Base-by-base conservation (phyloP, 2,113 vertebrate genomes). In the Shinisaurus crocodilurus region DNA sequence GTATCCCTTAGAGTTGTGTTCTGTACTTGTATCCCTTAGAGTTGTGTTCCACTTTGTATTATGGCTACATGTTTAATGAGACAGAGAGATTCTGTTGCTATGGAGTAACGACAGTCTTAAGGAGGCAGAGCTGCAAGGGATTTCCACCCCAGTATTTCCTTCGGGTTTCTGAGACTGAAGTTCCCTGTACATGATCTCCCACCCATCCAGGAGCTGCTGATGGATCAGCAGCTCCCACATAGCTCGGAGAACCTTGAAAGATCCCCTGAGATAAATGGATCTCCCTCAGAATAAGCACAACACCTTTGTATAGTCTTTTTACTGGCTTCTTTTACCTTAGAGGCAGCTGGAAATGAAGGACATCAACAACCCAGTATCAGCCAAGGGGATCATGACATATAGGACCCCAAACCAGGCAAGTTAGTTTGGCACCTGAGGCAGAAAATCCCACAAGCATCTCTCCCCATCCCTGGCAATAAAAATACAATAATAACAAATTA, bases 61-160 rank as follows among this genome's bases (percentile, higher is more conserved):
- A 69, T 76, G 70, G 37, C 85, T 48, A 0, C 29, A 90, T 48
- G 1, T 93, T 95, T 94, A 93, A 93, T 86, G 37, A 95, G 85
- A 89, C 20, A 87, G 93, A 91, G 82, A 80, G 43, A 85, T 82
- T 94, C 89, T 90, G 79, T 88, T 95, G 43, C 40, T 50, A 34
- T 69, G 76, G 60, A 37, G 40, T 50, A 80, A 37, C 8, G 34
- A 32, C 18, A 85, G 65, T 80, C 82, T 90, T 25, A 83, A 77
- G 37, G 76, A 92, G 75, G 40, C 16, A 57, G 29, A 83, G 40
- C 18, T 70, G 25, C 86, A 2, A 45, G n/a, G 5, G 57, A 7
- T 79, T 82, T 43, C 12, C 27, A 40, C n/a, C 88, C 70, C 75
- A 86, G 13, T 57, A 85, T 88, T 91, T 86, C 37, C 9, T 37